phyloP scores from a whole-genome alignment of 1,140 invertebrate genomes.

The Arctopsyche grandis region DNA sequence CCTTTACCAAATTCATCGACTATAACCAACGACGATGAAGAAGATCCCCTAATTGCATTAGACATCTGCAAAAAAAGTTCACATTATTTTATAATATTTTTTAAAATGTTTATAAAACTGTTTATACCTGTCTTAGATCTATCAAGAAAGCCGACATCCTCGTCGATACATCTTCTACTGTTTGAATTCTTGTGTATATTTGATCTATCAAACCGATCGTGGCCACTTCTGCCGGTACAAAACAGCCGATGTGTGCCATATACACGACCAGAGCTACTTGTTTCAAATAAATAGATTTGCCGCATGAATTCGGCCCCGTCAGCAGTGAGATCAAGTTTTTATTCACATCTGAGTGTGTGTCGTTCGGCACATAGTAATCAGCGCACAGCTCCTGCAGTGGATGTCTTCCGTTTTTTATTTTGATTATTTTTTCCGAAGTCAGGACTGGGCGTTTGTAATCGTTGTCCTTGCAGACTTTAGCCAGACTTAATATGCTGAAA shows the following conservation, averaged over 20 bases:
- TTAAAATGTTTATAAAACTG: not conserved
- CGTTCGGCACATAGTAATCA: conserved; percentile 79
- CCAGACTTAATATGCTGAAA: conserved; percentile 78
- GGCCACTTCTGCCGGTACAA: conserved; percentile 83
- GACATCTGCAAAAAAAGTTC: conserved; percentile 74
- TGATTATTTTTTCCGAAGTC: conserved; percentile 69
- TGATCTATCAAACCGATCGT: conserved; percentile 75
- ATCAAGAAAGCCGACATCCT: conserved; percentile 88
- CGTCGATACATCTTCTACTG: conserved; percentile 78
- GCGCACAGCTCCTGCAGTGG: conserved; percentile 78
- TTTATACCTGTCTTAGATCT: conserved; percentile 81
- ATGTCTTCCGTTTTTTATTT: conserved; percentile 80
- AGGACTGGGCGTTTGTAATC: conserved; percentile 78
- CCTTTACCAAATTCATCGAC: conserved; percentile 94
- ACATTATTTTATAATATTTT: not conserved
- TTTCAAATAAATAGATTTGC: conserved; percentile 93
- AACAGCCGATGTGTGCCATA: conserved; percentile 89
- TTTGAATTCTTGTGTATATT: conserved; percentile 81
- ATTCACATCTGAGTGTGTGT: conserved; percentile 68
- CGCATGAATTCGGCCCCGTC: conserved; percentile 90
- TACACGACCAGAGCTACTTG: conserved; percentile 81
- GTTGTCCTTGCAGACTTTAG: conserved; percentile 74
- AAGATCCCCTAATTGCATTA: conserved; percentile 72
- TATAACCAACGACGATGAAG: conserved; percentile 77
- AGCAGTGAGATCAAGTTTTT: conserved; percentile 78